Percentiles rank a stretch among this genome's conserved stretches.
Evolutionary conservation across 35 echinoderm and acorn worm genomes (phyloP).

Genomic region (Apostichopus japonicus): DNA sequence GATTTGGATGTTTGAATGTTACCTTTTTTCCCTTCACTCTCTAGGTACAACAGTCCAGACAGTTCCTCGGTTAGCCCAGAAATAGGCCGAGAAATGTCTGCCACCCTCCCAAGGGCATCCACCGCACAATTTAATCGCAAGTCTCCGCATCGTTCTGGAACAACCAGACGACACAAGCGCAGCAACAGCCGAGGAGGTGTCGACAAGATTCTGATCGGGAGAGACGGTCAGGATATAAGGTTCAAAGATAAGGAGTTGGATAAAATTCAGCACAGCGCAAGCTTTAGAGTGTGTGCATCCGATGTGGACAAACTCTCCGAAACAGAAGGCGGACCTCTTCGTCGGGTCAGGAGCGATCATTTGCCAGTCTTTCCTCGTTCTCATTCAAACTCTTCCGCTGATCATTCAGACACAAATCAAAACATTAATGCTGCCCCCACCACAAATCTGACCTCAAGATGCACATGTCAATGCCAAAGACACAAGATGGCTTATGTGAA

Average conservation of each 20-base stretch:
- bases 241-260: conserved; percentile 41
- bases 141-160: conserved; percentile 63
- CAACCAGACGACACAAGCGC: conserved; percentile 73
- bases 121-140: conserved; percentile 64
- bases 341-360: conserved; percentile 63
- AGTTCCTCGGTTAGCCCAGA: conserved; percentile 76
- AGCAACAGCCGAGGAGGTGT: conserved; percentile 84
- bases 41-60: conserved; percentile 82
- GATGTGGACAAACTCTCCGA: conserved; percentile 65
- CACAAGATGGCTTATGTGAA: conserved; percentile 35
- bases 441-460: conserved; percentile 24
- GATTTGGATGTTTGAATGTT: no score
- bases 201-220: neutral
- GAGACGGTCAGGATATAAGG: conserved; percentile 27
- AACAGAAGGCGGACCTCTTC: conserved; percentile 43
- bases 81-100: conserved; percentile 54
- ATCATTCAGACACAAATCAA: conserved; percentile 59
- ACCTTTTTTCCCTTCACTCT: conserved; percentile 21
- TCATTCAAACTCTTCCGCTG: conserved; percentile 63
- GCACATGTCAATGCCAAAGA: conserved; percentile 58
- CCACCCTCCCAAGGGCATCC: conserved; percentile 63
- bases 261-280: conserved; percentile 29
- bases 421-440: conserved; percentile 56
- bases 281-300: conserved; percentile 49
- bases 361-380: conserved; percentile 71